A percentile compares a stretch with the other conserved stretches of the same genome.
phyloP scores from a whole-genome alignment of 2,888 invertebrate genomes.

The Eupelmus urozonus region DNA sequence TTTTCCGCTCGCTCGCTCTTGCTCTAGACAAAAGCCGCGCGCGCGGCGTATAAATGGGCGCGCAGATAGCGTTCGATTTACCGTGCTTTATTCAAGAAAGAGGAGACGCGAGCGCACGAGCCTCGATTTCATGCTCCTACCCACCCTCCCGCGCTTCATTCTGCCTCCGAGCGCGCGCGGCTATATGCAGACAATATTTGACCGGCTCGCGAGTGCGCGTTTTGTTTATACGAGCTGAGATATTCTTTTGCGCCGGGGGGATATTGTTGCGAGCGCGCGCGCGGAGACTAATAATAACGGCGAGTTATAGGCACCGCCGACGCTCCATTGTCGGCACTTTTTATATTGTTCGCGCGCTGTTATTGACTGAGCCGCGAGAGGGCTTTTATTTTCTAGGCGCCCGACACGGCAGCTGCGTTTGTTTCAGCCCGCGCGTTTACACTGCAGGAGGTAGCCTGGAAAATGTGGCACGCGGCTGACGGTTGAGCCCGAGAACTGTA shows the following conservation, averaged over 20 bases:
- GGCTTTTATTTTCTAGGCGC: not conserved
- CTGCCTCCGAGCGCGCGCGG: too few species aligned
- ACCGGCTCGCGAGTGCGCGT: too few species aligned
- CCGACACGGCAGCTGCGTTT: not conserved
- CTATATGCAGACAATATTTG: too few species aligned
- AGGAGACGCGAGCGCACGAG: not conserved
- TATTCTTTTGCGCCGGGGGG: not conserved
- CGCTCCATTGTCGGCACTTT: not conserved
- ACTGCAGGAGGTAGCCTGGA: too few species aligned
- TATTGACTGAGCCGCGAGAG: not conserved
- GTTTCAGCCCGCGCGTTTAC: too few species aligned
- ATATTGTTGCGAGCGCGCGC: not conserved
- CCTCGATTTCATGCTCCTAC: too few species aligned
- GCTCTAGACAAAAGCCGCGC: constrained; percentile 25
- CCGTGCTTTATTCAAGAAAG: constrained; percentile 49
- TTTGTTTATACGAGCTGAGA: not conserved
- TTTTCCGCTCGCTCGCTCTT: constrained; percentile 14
- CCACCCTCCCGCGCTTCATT: too few species aligned
- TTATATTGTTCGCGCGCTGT: not conserved
- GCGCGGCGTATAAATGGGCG: constrained; percentile 17
- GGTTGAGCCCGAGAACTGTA: too few species aligned
- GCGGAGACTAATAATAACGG: not conserved
- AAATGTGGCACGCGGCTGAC: too few species aligned
- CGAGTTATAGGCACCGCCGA: not conserved
- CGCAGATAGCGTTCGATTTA: constrained; percentile 51